Base-by-base conservation (phyloP, 2,113 vertebrate genomes). In the Tonatia bakeri region DNA sequence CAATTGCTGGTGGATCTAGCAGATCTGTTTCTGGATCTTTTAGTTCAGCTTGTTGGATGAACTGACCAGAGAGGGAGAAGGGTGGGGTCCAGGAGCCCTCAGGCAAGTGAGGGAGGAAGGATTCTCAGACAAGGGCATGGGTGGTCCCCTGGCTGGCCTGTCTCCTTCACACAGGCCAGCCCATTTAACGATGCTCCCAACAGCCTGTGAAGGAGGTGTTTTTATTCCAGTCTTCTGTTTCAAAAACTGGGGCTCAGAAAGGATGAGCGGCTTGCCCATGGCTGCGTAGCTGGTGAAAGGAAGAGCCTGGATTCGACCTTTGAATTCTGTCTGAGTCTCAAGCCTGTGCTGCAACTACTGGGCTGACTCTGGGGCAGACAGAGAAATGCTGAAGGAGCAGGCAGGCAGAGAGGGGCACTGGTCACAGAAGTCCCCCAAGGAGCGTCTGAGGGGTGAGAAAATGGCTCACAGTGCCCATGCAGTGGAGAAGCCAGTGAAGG, bases 121-220 rank as follows among this genome's bases (percentile, higher is more conserved):
- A 75, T 16, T n/a, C 76, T 56, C 40, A 22, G 31, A 12, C 3
- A 8, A 28, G 28, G 50, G 24, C 9, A 26, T 9, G 38, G 7
- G 9, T 24, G 12, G 36, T 13, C 22, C 0, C 1, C 0, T 0
- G 45, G 45, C 6, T 43, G 13, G 26, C 47, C 1, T 14, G 20
- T 69, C 72, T 54, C 59, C 36, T 33, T 47, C 54, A 14, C 17
- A 31, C 11, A 4, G 26, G 33, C 43, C 26, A 14, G 36, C 52
- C 65, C 14, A 28, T n/a, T 73, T 50, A 17, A 10, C 3, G 38
- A 28, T 17, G 80, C 31, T 54, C 13, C 1, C 22, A 28, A 47
- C 33, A 36, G 54, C 65, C 43, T 2, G 0, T 2, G 8, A 47
- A 50, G 56, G 33, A 73, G 52, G 4, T 2, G 31, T 10, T 77